Conservation (phyloP, 1,140 invertebrate species). For the Bombus confusus region DNA sequence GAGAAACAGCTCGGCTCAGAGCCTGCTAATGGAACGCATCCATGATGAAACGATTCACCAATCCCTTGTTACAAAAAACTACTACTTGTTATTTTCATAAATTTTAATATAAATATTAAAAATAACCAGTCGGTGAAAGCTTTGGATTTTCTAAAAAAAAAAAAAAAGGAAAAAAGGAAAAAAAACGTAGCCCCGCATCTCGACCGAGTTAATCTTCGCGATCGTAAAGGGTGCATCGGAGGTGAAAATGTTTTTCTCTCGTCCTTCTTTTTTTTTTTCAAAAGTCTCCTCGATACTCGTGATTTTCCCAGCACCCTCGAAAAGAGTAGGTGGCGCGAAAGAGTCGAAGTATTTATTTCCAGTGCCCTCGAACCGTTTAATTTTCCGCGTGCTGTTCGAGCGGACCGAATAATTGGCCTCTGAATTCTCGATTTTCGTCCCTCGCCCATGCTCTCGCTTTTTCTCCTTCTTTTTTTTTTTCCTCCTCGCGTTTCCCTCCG, state of each 20-base stretch:
- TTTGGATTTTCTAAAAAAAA: neutral
- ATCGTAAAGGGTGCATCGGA: neutral
- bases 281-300: constrained; percentile 25
- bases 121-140: neutral
- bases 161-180: neutral
- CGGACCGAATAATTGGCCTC: constrained; percentile 42
- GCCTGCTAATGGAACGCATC: too few species aligned
- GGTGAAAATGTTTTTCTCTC: neutral
- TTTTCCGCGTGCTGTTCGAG: constrained; percentile 44
- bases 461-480: neutral
- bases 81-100: neutral
- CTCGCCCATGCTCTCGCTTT: constrained; percentile 8
- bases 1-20: too few species aligned
- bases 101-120: neutral
- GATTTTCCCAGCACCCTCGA: constrained; percentile 36
- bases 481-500: constrained; percentile 21
- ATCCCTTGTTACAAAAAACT: neutral
- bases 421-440: constrained; percentile 55
- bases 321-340: constrained; percentile 35
- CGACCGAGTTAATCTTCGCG: neutral
- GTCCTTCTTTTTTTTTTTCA: neutral
- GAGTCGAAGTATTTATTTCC: constrained; percentile 49
- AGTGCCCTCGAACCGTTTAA: constrained; percentile 54
- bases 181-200: neutral
- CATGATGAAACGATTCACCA: neutral